Evolutionary conservation across 37 sponge, comb jelly and placozoan species (phyloP).

Genomic region (Geodia barretti): DNA sequence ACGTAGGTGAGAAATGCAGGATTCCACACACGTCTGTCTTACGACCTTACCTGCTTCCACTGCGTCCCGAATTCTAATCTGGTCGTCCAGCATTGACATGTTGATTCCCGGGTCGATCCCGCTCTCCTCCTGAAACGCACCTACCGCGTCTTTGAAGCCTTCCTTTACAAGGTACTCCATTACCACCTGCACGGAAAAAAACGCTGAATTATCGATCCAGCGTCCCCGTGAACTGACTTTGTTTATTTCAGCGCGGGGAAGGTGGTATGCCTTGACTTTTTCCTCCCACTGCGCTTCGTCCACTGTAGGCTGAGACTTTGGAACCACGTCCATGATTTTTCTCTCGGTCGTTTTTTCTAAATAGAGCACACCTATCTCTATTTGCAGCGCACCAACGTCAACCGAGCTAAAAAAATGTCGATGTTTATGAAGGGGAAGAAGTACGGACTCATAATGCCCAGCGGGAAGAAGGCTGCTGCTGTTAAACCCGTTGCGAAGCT

Average conservation of each 20-base stretch:
- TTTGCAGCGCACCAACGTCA: conserved; percentile 5
- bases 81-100: conserved; percentile 65
- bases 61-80: conserved; percentile 77
- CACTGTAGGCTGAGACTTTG: conserved; percentile 7
- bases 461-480: conserved; percentile 5
- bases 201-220: too few relatives aligned
- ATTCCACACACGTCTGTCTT: neutral
- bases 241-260: conserved; percentile 69
- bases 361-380: conserved; percentile 20
- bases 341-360: neutral
- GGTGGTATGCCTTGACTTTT: conserved; percentile 52
- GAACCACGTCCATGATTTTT: neutral
- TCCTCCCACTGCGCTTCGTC: conserved; percentile 66
- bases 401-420: neutral
- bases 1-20: neutral
- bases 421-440: conserved; percentile 12
- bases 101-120: conserved; percentile 59
- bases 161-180: conserved; percentile 96
- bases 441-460: conserved; percentile 56
- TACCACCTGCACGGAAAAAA: conserved; percentile 24
- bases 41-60: conserved; percentile 52
- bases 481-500: conserved; percentile 20
- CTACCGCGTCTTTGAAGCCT: conserved; percentile 92
- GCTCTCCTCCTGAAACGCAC: conserved; percentile 63
- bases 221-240: conserved; percentile 10